Base-by-base conservation (phyloP, 1,140 invertebrate species). In the Macrobrachium nipponense region DNA sequence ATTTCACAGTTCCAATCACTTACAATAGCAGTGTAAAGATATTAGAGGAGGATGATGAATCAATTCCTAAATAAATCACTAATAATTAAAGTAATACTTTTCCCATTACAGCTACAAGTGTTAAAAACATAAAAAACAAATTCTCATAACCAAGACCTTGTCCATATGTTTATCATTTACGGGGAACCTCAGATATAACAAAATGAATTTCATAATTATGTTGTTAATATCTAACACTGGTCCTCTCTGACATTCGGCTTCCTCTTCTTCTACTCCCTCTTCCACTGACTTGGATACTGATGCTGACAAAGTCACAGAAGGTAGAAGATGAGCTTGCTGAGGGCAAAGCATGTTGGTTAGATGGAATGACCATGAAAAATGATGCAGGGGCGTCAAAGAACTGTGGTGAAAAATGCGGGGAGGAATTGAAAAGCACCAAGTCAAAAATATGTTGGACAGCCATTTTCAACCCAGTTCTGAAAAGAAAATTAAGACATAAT, bases 351-450 rank as follows among this genome's bases (percentile, higher is more conserved):
- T 44, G 73, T 44, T 20, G 43, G 85, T 87, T 23, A 87, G 15
- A 44, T 77, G 70, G 85, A 87, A 77, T 20, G 12, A 15, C 85
- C 85, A 87, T 43, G 20, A 76, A 8, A 81, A 72, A 58, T 80
- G 72, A 59, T 87, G 79, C 11, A 87, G 85, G 5, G 85, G 85
- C 62, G 51, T 59, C 44, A 17, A 51, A 15, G 61, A 66, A 81
- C 62, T 5, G 72, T 87, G 14, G 62, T 77, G 12, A 87, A 61
- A 43, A 87, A 87, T 44, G 85, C 79, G 2, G 79, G 79, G 23
- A 87, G 72, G 60, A 81, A 82, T 44, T 81, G 85, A 23, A 87
- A 87, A 20, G 73, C 79, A 20, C 79, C 85, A 12, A 87, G 36
- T 51, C 79, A 75, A 60, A 81, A 81, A 43, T 81, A 23, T 66